Conservation (phyloP, 2,797 vertebrate genomes). For the Pseudochromis fuscus region DNA sequence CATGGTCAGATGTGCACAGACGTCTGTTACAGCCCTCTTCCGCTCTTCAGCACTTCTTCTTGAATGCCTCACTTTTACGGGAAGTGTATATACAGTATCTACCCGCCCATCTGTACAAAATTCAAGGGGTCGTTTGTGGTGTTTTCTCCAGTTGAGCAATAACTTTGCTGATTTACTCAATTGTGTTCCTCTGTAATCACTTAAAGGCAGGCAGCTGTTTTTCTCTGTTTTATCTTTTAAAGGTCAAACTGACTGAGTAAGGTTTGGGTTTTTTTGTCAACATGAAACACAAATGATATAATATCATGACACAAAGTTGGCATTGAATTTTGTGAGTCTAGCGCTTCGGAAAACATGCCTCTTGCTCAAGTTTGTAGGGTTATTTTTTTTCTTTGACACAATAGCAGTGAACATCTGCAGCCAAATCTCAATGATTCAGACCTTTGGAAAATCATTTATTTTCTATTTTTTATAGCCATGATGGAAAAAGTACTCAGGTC, state of each 20-base stretch:
- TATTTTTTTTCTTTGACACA: neutral
- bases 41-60: slow-evolving; percentile 18
- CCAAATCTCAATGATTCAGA: neutral
- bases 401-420: slow-evolving; percentile 5
- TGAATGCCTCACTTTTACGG: slow-evolving; percentile 32
- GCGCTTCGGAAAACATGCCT: neutral
- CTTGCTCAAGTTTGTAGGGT: neutral
- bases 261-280: slow-evolving; percentile 25
- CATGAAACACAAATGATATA: neutral
- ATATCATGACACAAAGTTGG: neutral
- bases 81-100: slow-evolving; percentile 43
- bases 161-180: slow-evolving; percentile 48
- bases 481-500: neutral
- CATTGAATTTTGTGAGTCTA: neutral
- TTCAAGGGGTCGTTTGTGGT: slow-evolving; percentile 52
- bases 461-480: rapidly evolving
- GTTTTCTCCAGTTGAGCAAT: slow-evolving; percentile 61
- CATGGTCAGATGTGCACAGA: slow-evolving; percentile 24
- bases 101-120: slow-evolving; percentile 40
- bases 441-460: neutral
- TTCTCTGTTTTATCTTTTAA: slow-evolving; percentile 32
- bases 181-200: slow-evolving; percentile 41
- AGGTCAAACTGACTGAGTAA: slow-evolving; percentile 37
- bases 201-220: slow-evolving; percentile 32
- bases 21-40: slow-evolving; percentile 31